Base-by-base conservation (phyloP, 1,140 invertebrate species). In the Drosophila lowei region DNA sequence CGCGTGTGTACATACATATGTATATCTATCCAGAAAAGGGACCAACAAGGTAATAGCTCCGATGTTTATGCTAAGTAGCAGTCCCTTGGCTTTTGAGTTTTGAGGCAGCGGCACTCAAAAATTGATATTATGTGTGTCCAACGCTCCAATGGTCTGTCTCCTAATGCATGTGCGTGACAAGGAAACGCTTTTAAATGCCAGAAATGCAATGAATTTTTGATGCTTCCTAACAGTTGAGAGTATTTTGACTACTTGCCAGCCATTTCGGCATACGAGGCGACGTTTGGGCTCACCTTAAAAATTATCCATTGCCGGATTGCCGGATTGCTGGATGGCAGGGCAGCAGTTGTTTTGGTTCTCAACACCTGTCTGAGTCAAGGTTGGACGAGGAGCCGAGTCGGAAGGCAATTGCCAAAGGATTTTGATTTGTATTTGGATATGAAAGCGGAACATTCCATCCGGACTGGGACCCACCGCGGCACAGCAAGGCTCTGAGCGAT, bases 281-380 rank as follows among this genome's bases (percentile, higher is more conserved):
- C 8, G 21, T 49, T 38, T 38, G 11, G 34, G 9, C 34, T 38
- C 34, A 11, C 42, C 47, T 56, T 74, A 58, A 67, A 75, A 78
- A 54, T 56, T 60, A 52, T 54, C 11, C 34, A 38, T 66, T 34
- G 44, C 66, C 48, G 66, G 50, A 25, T 25, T 23, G 23, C 23
- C 23, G 4, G 23, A 23, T 23, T 25, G 23, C 23, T 5, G 23
- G 23, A 25, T 25, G 23, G 23, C 23, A 25, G 5, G 23, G 23
- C 23, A 48, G 44, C 81, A 86, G 81, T 88, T 86, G 81, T 88
- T 88, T 57, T 49, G 46, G 70, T 86, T 86, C 81, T 86, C 81
- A 86, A 64, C 76, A 64, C 76, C 77, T 84, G 79, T 72, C 81
- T 63, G 59, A 73, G 59, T 66, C 72, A 74, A 74, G 72, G 72